Conservation (phyloP, 1,140 invertebrate genomes). For the Alviniconcha marisindica region DNA sequence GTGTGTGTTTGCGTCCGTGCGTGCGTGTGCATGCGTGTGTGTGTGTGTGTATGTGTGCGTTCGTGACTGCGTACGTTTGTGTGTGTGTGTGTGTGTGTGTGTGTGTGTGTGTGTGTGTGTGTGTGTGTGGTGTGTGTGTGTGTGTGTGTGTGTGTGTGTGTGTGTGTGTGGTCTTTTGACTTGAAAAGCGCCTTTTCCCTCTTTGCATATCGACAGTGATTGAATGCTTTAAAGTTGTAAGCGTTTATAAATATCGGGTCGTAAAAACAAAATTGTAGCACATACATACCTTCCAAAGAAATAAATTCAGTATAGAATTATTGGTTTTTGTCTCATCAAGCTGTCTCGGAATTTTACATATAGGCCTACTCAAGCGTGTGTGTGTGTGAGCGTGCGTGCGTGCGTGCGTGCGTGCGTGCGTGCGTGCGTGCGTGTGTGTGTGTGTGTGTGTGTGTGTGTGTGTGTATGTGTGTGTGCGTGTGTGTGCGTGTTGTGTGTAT, state of each 20-base stretch:
- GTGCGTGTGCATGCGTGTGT: neutral
- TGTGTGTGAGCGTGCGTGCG: neutral
- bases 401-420: slow-evolving; percentile 13
- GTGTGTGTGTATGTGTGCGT: neutral
- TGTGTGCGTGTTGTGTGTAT: neutral
- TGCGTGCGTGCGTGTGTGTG: slow-evolving; percentile 20
- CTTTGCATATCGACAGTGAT: too few species aligned
- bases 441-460: neutral
- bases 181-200: too few species aligned
- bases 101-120: neutral
- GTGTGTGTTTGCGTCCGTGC: neutral
- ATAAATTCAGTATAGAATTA: too few species aligned
- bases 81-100: slow-evolving; percentile 18
- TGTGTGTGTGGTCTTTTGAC: slow-evolving; percentile 6
- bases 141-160: slow-evolving; percentile 24
- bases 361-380: too few species aligned
- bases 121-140: neutral
- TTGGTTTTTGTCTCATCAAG: too few species aligned
- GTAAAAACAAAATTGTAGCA: too few species aligned
- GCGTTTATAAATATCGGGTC: too few species aligned
- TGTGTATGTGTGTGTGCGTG: slow-evolving; percentile 11
- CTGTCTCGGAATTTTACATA: too few species aligned
- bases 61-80: neutral
- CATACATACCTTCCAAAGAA: too few species aligned
- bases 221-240: too few species aligned